A percentile compares a stretch with the other conserved stretches of the same genome.
These are phyloP conservation scores for Equus przewalskii DNA, from an alignment of 2,113 vertebrate genomes.

Conservation along the genomic window DNA sequence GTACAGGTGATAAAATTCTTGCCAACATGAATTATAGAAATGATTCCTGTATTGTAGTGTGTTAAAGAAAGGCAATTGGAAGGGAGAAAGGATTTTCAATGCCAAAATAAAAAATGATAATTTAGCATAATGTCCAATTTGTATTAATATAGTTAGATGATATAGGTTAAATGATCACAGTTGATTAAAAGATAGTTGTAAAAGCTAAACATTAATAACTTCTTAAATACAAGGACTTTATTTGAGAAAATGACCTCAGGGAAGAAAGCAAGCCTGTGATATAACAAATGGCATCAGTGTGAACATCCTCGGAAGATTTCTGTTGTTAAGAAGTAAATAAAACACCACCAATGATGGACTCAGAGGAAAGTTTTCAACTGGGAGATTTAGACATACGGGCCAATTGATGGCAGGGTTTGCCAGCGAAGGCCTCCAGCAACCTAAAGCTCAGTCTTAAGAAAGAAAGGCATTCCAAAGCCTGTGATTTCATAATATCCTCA, in stretches of 20 bases:
- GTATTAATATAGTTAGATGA: slow-evolving; percentile 84
- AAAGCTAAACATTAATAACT: slow-evolving; percentile 79
- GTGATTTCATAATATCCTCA: slow-evolving; percentile 71
- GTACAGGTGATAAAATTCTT: slow-evolving; percentile 76
- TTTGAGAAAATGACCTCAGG: slow-evolving; percentile 77
- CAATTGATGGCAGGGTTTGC: background rate
- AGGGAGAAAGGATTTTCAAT: slow-evolving; percentile 83
- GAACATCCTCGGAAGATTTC: slow-evolving; percentile 72
- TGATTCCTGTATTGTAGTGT: slow-evolving; percentile 83
- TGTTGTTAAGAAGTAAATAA: slow-evolving; percentile 76
- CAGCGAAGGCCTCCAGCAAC: slow-evolving; percentile 56
- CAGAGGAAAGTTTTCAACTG: slow-evolving; percentile 63
- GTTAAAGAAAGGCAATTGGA: slow-evolving; percentile 84
- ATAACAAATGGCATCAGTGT: slow-evolving; percentile 64
- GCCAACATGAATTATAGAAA: slow-evolving; percentile 81
- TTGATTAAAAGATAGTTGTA: slow-evolving; percentile 83
- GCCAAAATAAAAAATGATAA: slow-evolving; percentile 86
- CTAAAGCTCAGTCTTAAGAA: slow-evolving; percentile 62
- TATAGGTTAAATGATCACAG: slow-evolving; percentile 84
- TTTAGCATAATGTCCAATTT: slow-evolving; percentile 82
- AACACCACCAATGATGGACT: slow-evolving; percentile 48
- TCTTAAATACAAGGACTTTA: slow-evolving; percentile 82
- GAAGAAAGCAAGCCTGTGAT: slow-evolving; percentile 75
- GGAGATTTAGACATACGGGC: slow-evolving; percentile 46
- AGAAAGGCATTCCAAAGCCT: slow-evolving; percentile 50